Conservation (phyloP, 2,113 vertebrate species). For the Atractosteus spatula region DNA sequence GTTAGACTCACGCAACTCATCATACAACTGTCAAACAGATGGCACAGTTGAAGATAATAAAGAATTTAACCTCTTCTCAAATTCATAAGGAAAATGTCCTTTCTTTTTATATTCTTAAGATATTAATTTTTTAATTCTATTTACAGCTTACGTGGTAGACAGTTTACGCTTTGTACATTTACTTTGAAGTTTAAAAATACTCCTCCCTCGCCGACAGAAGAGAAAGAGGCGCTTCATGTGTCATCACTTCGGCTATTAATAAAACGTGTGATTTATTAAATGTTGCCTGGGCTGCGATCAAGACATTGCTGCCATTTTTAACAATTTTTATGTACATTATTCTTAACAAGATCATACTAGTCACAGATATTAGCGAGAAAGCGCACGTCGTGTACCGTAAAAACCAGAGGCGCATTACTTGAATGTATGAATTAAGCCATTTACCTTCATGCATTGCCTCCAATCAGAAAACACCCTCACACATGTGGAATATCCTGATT, state of each 20-base stretch:
- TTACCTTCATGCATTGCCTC: not conserved
- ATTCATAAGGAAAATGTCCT: not conserved
- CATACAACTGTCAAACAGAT: slow-evolving; percentile 34
- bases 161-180: slow-evolving; percentile 10
- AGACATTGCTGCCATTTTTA: too few relatives aligned
- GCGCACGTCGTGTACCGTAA: too few relatives aligned
- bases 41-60: slow-evolving; percentile 25
- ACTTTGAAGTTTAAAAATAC: slow-evolving; percentile 31
- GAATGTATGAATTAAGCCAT: not conserved
- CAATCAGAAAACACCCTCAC: slow-evolving; percentile 10
- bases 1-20: slow-evolving; percentile 30
- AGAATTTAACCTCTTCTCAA: slow-evolving; percentile 18
- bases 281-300: too few relatives aligned
- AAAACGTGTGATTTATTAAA: too few relatives aligned
- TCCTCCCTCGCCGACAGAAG: not conserved
- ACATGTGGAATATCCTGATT: slow-evolving; percentile 1
- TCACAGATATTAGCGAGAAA: too few relatives aligned
- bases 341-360: too few relatives aligned
- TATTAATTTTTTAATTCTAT: slow-evolving; percentile 24
- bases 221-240: not conserved
- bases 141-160: slow-evolving; percentile 20
- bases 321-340: too few relatives aligned
- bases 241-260: not conserved
- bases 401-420: not conserved
- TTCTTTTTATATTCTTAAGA: slow-evolving; percentile 12